Evolutionary conservation across 1,140 invertebrate genomes (phyloP).

Genomic region (Drosophila simulans): DNA sequence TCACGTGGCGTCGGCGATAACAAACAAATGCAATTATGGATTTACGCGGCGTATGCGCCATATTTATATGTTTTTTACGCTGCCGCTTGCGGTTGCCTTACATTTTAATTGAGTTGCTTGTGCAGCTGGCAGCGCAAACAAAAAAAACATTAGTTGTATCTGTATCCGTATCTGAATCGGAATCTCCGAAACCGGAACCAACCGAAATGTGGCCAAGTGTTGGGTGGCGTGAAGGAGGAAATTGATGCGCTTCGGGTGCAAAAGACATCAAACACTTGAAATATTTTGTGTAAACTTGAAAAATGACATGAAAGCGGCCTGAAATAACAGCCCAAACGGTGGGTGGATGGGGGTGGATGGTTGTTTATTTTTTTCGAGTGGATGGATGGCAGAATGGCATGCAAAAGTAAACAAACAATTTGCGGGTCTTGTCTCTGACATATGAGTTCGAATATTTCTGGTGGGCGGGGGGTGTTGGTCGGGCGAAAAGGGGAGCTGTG

Average conservation of each 20-base stretch:
- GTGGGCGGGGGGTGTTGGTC: background rate
- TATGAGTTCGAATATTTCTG: constrained; percentile 35
- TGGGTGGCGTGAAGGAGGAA: constrained; percentile 14
- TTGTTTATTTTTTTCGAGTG: background rate
- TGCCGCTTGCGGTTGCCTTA: constrained; percentile 53
- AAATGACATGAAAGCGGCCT: constrained; percentile 71
- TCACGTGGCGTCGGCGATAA: constrained; percentile 45
- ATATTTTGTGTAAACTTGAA: constrained; percentile 82
- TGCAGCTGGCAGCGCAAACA: constrained; percentile 3
- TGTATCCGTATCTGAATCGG: background rate
- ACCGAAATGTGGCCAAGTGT: too few relatives aligned
- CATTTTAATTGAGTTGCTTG: constrained; percentile 72
- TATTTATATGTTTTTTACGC: constrained; percentile 55
- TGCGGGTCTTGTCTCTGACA: constrained; percentile 62
- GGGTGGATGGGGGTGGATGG: background rate
- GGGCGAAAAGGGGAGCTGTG: background rate
- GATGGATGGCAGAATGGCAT: constrained; percentile 36
- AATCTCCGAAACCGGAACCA: background rate
- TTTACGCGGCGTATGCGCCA: constrained; percentile 70
- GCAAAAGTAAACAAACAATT: constrained; percentile 74
- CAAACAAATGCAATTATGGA: constrained; percentile 79
- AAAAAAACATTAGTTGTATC: constrained; percentile 4
- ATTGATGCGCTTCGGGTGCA: constrained; percentile 75
- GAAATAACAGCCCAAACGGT: constrained; percentile 31
- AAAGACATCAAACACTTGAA: constrained; percentile 79